Percentiles rank a stretch among this genome's conserved stretches.
Conservation (phyloP, 2,797 vertebrate genomes). For the Thalassophryne amazonica region DNA sequence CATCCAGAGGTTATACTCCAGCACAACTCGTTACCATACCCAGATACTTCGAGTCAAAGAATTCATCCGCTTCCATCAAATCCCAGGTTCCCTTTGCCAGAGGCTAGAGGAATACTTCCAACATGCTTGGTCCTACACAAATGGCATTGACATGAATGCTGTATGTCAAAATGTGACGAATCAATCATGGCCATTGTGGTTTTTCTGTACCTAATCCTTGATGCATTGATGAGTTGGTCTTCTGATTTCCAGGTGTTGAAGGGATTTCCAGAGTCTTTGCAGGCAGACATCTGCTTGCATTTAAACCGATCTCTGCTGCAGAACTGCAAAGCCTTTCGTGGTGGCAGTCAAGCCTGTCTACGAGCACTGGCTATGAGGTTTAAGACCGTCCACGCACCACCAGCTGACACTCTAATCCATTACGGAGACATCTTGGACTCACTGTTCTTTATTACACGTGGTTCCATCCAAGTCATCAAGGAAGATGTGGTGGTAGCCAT, state of each 20-base stretch:
- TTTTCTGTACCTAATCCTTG: not conserved
- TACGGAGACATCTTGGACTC: constrained; percentile 90
- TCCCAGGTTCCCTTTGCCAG: constrained; percentile 88
- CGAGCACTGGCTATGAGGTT: constrained; percentile 89
- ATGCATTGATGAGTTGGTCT: not conserved
- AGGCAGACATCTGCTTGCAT: constrained; percentile 96
- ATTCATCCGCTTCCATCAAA: constrained; percentile 98
- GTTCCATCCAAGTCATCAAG: constrained; percentile 90
- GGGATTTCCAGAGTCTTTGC: constrained; percentile 94
- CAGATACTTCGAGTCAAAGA: constrained; percentile 96
- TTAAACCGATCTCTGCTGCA: constrained; percentile 91
- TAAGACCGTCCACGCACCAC: constrained; percentile 90
- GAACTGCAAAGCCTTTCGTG: constrained; percentile 91
- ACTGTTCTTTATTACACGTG: constrained; percentile 93
- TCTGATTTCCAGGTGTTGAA: constrained; percentile 85
- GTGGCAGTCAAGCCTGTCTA: constrained; percentile 91
- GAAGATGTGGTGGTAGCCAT: constrained; percentile 90
- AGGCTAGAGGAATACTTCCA: constrained; percentile 96
- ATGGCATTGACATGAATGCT: constrained; percentile 96
- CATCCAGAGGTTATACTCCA: constrained; percentile 94
- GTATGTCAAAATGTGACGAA: constrained; percentile 68
- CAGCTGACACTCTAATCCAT: constrained; percentile 91
- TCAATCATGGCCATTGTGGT: not conserved
- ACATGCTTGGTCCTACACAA: constrained; percentile 97
- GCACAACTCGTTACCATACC: constrained; percentile 93